A percentile compares a stretch with the other conserved stretches of the same genome.
phyloP scores from a whole-genome alignment of 2,113 vertebrate species.

The Triplophysa tibetana region DNA sequence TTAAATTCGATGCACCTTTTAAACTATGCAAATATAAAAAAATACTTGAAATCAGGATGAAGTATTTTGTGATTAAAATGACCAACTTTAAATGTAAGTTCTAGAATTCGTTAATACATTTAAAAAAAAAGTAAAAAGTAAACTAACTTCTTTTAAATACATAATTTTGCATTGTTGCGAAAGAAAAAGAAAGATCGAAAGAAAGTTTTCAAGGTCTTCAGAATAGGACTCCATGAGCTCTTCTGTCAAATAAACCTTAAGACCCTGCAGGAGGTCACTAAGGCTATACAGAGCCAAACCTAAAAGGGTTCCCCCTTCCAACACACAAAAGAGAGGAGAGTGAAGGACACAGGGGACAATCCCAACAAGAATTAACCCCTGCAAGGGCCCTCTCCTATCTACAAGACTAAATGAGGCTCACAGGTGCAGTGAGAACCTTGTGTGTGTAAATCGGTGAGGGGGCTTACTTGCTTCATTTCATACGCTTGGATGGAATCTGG shows the following conservation, averaged over 20 bases:
- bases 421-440: constrained; percentile 70
- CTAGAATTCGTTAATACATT: no score
- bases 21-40: no score
- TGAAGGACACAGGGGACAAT: constrained; percentile 31
- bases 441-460: constrained; percentile 54
- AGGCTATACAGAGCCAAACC: constrained; percentile 48
- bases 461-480: constrained; percentile 71
- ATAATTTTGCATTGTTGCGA: no score
- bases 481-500: constrained; percentile 69
- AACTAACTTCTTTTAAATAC: no score
- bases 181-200: constrained; percentile 41
- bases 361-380: constrained; percentile 41
- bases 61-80: no score
- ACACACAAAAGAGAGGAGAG: constrained; percentile 6
- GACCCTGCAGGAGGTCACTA: constrained; percentile 64
- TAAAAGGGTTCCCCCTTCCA: background rate
- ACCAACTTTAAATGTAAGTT: no score
- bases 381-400: constrained; percentile 42
- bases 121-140: no score
- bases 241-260: constrained; percentile 68
- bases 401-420: constrained; percentile 52
- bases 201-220: constrained; percentile 36
- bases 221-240: constrained; percentile 61
- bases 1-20: no score
- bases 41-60: no score